Evolutionary conservation across 2,797 vertebrate species (phyloP).

Genomic region (Propithecus deckenii): DNA sequence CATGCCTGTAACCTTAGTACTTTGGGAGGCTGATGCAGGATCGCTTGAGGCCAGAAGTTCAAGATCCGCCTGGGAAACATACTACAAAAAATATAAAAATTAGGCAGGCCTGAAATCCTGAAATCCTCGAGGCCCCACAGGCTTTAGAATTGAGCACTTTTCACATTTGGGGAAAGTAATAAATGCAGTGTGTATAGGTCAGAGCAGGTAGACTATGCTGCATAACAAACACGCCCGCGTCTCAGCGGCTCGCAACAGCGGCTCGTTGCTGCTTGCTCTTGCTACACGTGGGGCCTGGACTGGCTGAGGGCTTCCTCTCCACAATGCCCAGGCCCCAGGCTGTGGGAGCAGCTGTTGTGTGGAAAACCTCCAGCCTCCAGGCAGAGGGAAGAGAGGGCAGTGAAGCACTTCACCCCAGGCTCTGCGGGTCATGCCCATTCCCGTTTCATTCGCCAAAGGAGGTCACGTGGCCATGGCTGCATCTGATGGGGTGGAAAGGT

Average conservation of each 20-base stretch:
- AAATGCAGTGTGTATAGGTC: neutral
- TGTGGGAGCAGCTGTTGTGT: neutral
- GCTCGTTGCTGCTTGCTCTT: neutral
- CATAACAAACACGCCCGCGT: neutral
- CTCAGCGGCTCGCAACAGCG: neutral
- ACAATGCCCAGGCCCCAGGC: neutral
- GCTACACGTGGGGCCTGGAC: neutral
- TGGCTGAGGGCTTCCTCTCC: neutral
- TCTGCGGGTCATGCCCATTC: neutral
- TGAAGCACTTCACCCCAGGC: neutral
- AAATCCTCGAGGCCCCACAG: neutral
- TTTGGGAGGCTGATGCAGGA: neutral
- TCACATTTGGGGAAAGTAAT: neutral
- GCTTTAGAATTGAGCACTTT: neutral
- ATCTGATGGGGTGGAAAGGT: neutral
- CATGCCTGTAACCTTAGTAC: neutral
- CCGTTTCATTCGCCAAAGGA: neutral
- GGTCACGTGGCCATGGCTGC: neutral
- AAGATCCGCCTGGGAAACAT: neutral
- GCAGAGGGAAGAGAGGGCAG: neutral
- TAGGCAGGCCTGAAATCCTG: neutral
- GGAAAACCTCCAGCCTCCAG: no score
- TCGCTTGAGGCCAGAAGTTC: neutral
- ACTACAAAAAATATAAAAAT: neutral
- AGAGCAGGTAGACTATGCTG: neutral